These are phyloP conservation scores for Drosophila saltans DNA, from an alignment of 1,140 invertebrate genomes.

Conservation along the genomic window DNA sequence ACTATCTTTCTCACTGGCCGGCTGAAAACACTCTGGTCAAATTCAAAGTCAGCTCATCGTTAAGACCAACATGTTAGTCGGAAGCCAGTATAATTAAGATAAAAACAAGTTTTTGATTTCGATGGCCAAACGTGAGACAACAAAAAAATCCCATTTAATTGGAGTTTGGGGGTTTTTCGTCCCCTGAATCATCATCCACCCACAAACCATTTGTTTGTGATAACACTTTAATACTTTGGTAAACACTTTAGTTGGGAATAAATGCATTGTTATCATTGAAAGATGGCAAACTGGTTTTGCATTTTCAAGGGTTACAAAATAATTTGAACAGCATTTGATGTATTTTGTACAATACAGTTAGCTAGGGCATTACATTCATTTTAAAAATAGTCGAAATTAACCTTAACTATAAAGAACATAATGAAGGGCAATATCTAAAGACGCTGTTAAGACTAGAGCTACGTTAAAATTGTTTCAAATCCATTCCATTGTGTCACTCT, in stretches of 20 bases:
- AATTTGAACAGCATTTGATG: not conserved
- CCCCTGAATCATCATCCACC: not conserved
- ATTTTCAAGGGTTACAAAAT: not conserved
- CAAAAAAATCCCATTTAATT: constrained; percentile 29
- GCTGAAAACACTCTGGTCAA: constrained; percentile 27
- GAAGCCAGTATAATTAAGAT: constrained; percentile 35
- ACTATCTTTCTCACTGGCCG: constrained; percentile 22
- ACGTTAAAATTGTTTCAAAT: no score
- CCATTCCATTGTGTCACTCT: no score
- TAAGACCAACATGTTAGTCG: constrained; percentile 14
- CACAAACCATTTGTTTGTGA: not conserved
- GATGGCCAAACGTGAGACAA: constrained; percentile 22
- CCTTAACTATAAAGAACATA: no score
- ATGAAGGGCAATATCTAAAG: no score
- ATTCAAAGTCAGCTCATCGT: constrained; percentile 16
- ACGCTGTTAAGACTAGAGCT: no score
- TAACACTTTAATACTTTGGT: not conserved
- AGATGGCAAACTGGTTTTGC: constrained; percentile 18
- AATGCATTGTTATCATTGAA: constrained; percentile 11
- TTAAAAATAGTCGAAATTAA: no score
- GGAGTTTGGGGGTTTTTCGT: not conserved
- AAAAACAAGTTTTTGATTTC: constrained; percentile 50
- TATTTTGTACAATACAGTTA: not conserved
- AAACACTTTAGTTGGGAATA: constrained; percentile 3
- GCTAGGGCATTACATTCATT: no score